phyloP scores from a whole-genome alignment of 1,140 invertebrate genomes.

The Lethocerus indicus region DNA sequence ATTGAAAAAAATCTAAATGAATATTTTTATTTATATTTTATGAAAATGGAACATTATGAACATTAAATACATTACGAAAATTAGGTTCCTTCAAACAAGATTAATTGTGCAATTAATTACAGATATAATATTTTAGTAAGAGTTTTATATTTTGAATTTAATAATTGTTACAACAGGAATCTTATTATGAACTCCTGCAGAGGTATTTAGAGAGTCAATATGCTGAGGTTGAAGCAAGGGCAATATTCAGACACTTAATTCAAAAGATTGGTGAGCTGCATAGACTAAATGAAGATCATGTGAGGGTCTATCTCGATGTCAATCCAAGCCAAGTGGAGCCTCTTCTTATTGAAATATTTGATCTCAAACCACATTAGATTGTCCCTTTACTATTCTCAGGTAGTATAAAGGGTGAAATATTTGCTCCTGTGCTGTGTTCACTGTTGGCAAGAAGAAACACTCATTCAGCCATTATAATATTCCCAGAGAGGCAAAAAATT shows the following conservation, averaged over 20 bases:
- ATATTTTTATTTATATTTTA: no score
- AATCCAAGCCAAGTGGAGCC: slow-evolving; percentile 81
- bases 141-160: slow-evolving; percentile 3
- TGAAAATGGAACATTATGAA: no score
- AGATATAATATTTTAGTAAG: background rate
- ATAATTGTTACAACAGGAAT: slow-evolving; percentile 44
- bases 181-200: slow-evolving; percentile 73
- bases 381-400: no score
- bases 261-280: slow-evolving; percentile 76
- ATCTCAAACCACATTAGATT: slow-evolving; percentile 43
- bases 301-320: slow-evolving; percentile 74
- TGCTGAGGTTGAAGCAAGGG: slow-evolving; percentile 65
- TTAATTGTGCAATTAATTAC: background rate
- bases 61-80: no score
- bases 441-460: no score
- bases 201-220: slow-evolving; percentile 72
- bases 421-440: no score
- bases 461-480: no score
- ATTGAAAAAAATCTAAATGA: no score
- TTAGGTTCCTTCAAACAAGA: no score
- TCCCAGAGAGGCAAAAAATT: no score
- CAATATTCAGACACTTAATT: slow-evolving; percentile 69
- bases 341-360: slow-evolving; percentile 81
- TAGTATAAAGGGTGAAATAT: no score
- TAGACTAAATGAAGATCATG: slow-evolving; percentile 68